phyloP scores from a whole-genome alignment of 2,113 vertebrate genomes.

The Eonycteris spelaea region DNA sequence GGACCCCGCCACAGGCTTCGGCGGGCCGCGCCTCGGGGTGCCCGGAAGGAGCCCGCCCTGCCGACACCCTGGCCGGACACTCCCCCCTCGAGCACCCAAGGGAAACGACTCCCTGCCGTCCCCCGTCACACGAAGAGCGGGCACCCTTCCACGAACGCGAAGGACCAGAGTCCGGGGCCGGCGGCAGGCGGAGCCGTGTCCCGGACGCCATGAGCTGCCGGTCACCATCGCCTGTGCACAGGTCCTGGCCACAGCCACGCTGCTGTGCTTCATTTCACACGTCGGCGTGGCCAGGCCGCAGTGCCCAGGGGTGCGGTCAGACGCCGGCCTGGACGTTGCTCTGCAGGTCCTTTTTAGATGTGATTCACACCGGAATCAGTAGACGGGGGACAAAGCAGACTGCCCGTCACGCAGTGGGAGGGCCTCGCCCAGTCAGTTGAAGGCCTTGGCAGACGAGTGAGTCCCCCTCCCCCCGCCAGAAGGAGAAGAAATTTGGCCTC shows the following conservation, averaged over 20 bases:
- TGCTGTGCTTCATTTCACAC: fast-evolving
- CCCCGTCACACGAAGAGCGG: too few species aligned
- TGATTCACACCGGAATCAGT: fast-evolving
- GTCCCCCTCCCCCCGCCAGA: too few species aligned
- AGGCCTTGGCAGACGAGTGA: fast-evolving
- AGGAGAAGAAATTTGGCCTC: background rate
- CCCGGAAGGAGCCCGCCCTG: too few species aligned
- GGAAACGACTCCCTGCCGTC: too few species aligned
- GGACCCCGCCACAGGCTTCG: too few species aligned
- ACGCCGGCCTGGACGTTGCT: fast-evolving
- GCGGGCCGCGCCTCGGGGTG: too few species aligned
- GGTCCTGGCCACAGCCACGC: background rate
- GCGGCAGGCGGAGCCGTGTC: too few species aligned
- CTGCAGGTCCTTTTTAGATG: background rate
- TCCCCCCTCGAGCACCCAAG: too few species aligned
- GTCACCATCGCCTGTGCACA: background rate
- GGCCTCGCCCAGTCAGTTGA: background rate
- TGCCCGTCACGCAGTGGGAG: fast-evolving
- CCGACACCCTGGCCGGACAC: too few species aligned
- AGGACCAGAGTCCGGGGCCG: too few species aligned
- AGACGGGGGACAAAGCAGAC: background rate
- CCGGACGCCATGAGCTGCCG: background rate
- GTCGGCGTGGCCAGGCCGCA: background rate
- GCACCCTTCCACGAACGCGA: too few species aligned
- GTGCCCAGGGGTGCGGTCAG: background rate